A percentile compares a stretch with the other conserved stretches of the same genome.
These are phyloP conservation scores for Hemithea aestivaria DNA, from an alignment of 2,888 invertebrate genomes.

Conservation along the genomic window DNA sequence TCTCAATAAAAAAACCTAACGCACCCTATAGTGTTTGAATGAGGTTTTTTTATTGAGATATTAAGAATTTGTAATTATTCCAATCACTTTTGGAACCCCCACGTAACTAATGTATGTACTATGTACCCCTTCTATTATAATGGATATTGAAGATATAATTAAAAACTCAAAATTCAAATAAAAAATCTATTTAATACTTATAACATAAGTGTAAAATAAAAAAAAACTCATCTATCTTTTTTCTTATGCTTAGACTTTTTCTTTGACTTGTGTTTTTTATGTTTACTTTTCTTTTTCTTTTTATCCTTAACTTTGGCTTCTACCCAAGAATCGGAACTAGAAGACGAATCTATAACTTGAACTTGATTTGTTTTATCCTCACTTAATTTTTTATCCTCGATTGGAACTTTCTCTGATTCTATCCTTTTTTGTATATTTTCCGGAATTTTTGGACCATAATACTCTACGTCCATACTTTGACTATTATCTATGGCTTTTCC, in stretches of 20 bases:
- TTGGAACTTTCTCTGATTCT: slow-evolving; percentile 35
- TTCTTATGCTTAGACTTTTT: slow-evolving; percentile 57
- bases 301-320: slow-evolving; percentile 65
- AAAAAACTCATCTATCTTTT: slow-evolving; percentile 45
- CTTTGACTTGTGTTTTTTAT: slow-evolving; percentile 56
- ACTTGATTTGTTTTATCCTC: slow-evolving; percentile 12
- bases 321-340: slow-evolving; percentile 71
- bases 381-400: slow-evolving; percentile 25
- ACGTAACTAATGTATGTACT: no score
- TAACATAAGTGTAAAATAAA: slow-evolving; percentile 4
- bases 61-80: no score
- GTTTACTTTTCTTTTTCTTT: slow-evolving; percentile 62
- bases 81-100: no score
- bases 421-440: slow-evolving; percentile 55
- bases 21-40: no score
- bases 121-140: no score
- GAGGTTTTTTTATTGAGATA: no score
- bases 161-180: no score
- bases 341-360: slow-evolving; percentile 46
- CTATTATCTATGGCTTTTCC: slow-evolving; percentile 8
- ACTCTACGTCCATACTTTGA: slow-evolving; percentile 30
- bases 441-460: slow-evolving; percentile 81
- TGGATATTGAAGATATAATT: no score
- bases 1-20: no score
- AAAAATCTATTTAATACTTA: no score